Conservation (phyloP, 2,888 invertebrate genomes). For the Polymixis lichenea region DNA sequence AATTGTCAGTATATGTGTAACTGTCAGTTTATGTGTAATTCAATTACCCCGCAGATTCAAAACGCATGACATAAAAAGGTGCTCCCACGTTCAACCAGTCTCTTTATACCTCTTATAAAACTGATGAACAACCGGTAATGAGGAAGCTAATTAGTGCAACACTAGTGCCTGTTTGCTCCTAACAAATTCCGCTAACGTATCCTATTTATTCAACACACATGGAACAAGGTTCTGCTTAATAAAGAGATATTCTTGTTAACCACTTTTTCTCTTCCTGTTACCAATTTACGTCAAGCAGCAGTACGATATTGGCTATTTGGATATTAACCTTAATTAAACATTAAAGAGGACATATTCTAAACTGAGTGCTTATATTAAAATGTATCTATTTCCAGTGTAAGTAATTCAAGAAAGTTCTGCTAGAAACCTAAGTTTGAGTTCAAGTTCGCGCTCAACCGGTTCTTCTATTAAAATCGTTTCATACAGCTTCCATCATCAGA, state of each 20-base stretch:
- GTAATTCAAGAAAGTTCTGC: conserved; percentile 50
- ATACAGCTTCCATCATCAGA: conserved; percentile 59
- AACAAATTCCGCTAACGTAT: conserved; percentile 25
- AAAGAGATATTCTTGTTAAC: conserved; percentile 18
- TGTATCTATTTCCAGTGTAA: conserved; percentile 39
- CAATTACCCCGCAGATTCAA: background rate
- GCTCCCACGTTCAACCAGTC: background rate
- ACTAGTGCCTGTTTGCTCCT: background rate
- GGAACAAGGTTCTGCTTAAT: conserved; percentile 14
- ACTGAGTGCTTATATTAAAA: conserved; percentile 27
- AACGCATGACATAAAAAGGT: background rate
- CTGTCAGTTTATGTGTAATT: no score
- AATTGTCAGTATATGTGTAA: no score
- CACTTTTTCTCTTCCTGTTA: conserved; percentile 29
- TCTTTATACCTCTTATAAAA: conserved; percentile 16
- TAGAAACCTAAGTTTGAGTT: conserved; percentile 46
- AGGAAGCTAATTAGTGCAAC: conserved; percentile 33
- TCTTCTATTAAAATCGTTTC: conserved; percentile 64
- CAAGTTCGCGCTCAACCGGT: conserved; percentile 63
- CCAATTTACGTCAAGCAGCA: conserved; percentile 2
- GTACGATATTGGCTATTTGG: conserved; percentile 23
- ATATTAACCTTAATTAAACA: conserved; percentile 41
- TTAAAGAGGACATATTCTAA: conserved; percentile 24
- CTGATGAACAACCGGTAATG: conserved; percentile 21
- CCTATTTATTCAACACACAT: conserved; percentile 24